A percentile compares a stretch with the other conserved stretches of the same genome.
Conservation (phyloP, 2,797 vertebrate genomes). For the Myotis vivesi region DNA sequence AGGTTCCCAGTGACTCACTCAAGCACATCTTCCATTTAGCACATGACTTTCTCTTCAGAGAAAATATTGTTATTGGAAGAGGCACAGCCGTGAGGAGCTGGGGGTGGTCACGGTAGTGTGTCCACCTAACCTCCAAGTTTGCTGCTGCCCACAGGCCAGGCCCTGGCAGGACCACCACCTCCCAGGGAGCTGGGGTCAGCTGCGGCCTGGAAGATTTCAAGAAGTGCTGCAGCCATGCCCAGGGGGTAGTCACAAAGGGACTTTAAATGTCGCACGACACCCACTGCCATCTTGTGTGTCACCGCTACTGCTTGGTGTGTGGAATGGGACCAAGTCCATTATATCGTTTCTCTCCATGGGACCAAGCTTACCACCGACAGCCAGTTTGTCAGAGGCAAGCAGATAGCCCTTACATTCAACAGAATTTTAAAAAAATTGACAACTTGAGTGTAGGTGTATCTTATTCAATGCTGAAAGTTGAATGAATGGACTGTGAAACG, state of each 20-base stretch:
- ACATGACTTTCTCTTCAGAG: constrained; percentile 76
- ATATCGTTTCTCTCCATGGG: not conserved
- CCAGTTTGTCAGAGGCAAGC: not conserved
- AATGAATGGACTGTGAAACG: not conserved
- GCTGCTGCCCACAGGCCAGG: not conserved
- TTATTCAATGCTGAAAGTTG: not conserved
- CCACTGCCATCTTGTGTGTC: not conserved
- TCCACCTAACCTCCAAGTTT: not conserved
- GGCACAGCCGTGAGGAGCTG: constrained; percentile 23
- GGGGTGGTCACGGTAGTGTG: not conserved
- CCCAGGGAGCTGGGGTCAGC: not conserved
- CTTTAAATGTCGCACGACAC: not conserved
- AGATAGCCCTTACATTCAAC: not conserved
- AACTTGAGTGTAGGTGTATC: not conserved
- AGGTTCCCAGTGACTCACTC: constrained; percentile 63
- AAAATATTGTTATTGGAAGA: constrained; percentile 72
- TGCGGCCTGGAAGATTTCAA: not conserved
- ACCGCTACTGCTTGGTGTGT: not conserved
- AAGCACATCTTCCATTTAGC: constrained; percentile 75
- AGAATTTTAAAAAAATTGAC: not conserved
- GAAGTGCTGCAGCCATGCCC: not conserved
- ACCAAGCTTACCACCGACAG: too few species aligned
- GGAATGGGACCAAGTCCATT: not conserved
- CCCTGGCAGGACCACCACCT: not conserved
- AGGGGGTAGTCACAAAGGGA: not conserved